Percentiles rank a stretch among this genome's conserved stretches.
Evolutionary conservation across 2,113 vertebrate species (phyloP).

Genomic region (Trichomycterus rosablanca): DNA sequence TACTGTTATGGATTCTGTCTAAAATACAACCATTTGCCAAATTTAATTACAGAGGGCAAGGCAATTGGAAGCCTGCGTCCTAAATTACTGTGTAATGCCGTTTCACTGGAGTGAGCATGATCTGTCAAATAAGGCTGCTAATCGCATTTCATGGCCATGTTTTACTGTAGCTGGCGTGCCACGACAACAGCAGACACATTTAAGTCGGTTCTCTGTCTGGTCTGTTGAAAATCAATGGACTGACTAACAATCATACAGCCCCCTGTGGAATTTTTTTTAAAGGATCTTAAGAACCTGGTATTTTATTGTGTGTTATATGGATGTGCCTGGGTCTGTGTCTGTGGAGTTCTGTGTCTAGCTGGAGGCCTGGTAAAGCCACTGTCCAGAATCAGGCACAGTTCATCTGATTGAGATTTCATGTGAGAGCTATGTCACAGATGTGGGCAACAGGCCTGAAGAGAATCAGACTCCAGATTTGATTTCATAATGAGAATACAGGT

Average conservation of each 20-base stretch:
- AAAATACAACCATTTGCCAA: slow-evolving; percentile 10
- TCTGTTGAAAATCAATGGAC: slow-evolving; percentile 34
- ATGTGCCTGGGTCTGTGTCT: too few relatives aligned
- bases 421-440: slow-evolving; percentile 25
- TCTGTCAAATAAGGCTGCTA: slow-evolving; percentile 31
- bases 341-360: too few relatives aligned
- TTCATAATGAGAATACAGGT: too few relatives aligned
- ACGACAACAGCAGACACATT: slow-evolving; percentile 20
- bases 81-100: slow-evolving; percentile 27
- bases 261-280: slow-evolving; percentile 17
- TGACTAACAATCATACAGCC: slow-evolving; percentile 14
- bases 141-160: slow-evolving; percentile 32
- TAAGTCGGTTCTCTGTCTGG: slow-evolving; percentile 16
- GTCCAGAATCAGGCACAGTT: slow-evolving; percentile 15
- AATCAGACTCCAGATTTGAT: too few relatives aligned
- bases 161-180: slow-evolving; percentile 26
- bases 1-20: slow-evolving; percentile 3
- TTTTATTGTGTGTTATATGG: too few relatives aligned
- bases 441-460: slow-evolving; percentile 20
- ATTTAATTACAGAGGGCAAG: slow-evolving; percentile 36
- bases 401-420: too few relatives aligned
- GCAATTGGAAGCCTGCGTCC: slow-evolving; percentile 15
- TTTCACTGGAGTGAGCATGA: slow-evolving; percentile 23
- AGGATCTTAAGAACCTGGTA: background rate
- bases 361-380: slow-evolving; percentile 22